Conservation (phyloP, 2,113 vertebrate species). For the Paramormyrops kingsleyae region DNA sequence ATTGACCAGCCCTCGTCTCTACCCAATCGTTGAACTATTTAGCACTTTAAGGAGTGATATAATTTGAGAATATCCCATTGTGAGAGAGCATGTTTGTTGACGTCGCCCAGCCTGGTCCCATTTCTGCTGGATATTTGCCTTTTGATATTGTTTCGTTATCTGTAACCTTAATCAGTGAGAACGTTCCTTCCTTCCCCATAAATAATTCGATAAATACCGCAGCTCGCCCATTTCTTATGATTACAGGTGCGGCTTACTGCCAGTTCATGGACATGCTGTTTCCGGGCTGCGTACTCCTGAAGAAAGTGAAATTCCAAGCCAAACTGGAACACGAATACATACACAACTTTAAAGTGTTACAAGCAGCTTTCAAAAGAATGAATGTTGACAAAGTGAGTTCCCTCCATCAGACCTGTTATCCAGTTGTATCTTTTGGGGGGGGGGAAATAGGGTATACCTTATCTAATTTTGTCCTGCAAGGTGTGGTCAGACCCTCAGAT, state of each 20-base stretch:
- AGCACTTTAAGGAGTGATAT: background rate
- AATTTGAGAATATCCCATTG: background rate
- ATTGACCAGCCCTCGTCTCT: background rate
- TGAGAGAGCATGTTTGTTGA: background rate
- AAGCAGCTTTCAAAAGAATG: slow-evolving; percentile 96
- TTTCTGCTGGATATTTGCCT: background rate
- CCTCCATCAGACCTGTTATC: background rate
- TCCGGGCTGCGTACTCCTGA: slow-evolving; percentile 85
- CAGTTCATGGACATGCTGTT: slow-evolving; percentile 99
- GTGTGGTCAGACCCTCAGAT: background rate
- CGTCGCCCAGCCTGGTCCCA: background rate
- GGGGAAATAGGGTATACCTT: background rate
- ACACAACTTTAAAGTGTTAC: slow-evolving; percentile 97
- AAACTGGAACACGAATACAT: slow-evolving; percentile 95
- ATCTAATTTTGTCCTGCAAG: background rate
- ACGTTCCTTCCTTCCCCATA: background rate
- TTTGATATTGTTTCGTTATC: background rate
- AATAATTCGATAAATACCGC: background rate
- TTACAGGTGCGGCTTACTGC: slow-evolving; percentile 85
- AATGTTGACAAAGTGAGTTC: slow-evolving; percentile 86
- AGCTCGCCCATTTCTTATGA: slow-evolving; percentile 8
- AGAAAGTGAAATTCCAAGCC: slow-evolving; percentile 97
- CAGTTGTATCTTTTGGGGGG: background rate
- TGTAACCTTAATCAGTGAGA: background rate
- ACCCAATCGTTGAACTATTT: background rate